Evolutionary conservation across 2,113 vertebrate species (phyloP), one percentile per base, ranked within the genome.

Genomic region (Myiagra hebetior): DNA sequence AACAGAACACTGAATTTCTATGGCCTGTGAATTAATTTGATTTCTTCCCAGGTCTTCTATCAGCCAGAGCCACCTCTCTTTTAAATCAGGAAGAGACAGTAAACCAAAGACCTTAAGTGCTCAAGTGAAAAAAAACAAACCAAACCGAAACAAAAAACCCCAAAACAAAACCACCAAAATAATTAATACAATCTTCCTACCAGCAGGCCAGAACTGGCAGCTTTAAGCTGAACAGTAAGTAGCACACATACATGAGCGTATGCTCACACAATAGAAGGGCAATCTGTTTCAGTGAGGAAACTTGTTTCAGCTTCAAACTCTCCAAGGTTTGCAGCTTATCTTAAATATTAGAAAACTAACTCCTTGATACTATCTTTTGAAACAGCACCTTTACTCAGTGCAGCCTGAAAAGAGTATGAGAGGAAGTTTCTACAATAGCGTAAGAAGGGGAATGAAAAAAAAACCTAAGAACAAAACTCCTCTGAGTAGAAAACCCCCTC

Each of bases 381-480:
- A 94, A 79, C 31, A 70, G 53, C 52, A 70, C 42, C 13, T 70
- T 57, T 62, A 70, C 9, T 31, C 31, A 53, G 8, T 17, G 31
- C 18, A 87, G 47, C n/a, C 37, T 47, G 47, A 55, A 65, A 75
- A 74, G 21, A 65, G 8, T 31, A 59, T 13, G 19, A 81, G 62
- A 68, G 9, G 30, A 39, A 80, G 15, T 33, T 53, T 72, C 49
- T 33, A 64, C 23, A 92, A 37, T 10, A 80, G 35, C 14, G 9
- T 62, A 64, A 69, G 17, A 77, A 74, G 7, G 9, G 4, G 15
- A 17, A 41, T 13, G 41, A 14, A 69, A 42, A 53, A 41, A 9
- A 9, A 2, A 0, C 9, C 16, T n/a, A 31, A 9, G 15, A 12
- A n/a, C 17, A 69, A 78, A 47, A 4, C 1, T 2, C 24, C 47